Evolutionary conservation across 2,797 vertebrate species (phyloP), one percentile per base, ranked within the genome.

Genomic region (Glyptemys insculpta): DNA sequence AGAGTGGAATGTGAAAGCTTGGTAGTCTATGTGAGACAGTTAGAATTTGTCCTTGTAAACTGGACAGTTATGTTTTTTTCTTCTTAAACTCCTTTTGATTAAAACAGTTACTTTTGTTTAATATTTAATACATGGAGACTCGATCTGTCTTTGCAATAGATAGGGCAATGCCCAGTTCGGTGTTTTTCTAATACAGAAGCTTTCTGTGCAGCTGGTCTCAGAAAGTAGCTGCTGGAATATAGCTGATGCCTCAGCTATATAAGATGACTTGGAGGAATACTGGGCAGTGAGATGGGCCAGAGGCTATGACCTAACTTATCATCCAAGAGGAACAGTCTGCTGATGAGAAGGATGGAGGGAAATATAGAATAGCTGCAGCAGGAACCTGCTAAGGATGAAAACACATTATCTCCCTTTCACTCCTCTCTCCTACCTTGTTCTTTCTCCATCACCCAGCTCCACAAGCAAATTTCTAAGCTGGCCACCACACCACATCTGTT

Each of bases 41-140:
- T 65, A n/a, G 34, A n/a, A 65, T n/a, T 65, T 65, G 62, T 16
- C 62, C 34, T n/a, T 18, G 16, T 65, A n/a, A 65, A 65, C 34
- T 9, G 8, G 62, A 65, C 62, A 65, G 34, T 62, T 62, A 62
- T 31, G 12, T 29, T 65, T n/a, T n/a, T 65, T 62, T 34, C 85
- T 23, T 82, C 94, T 94, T 90, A 93, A 96, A 91, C 18, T 76
- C 0, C 23, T 34, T 54, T 47, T 90, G 52, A 88, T 96, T 95
- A 88, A 93, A 96, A 94, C 65, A 96, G 91, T 94, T 89, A 6
- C 87, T 96, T 96, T 92, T 95, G 79, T 96, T 94, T 91, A 23
- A n/a, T 49, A 31, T 0, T 8, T 80, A 89, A 89, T 88, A n/a
- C 62, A n/a, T 65, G 85, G 91, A 94, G 89, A 5, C 84, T 94